Percentiles rank a stretch among this genome's conserved stretches.
Evolutionary conservation across 1,140 invertebrate species (phyloP).

Genomic region (Paraescarpia echinospica): DNA sequence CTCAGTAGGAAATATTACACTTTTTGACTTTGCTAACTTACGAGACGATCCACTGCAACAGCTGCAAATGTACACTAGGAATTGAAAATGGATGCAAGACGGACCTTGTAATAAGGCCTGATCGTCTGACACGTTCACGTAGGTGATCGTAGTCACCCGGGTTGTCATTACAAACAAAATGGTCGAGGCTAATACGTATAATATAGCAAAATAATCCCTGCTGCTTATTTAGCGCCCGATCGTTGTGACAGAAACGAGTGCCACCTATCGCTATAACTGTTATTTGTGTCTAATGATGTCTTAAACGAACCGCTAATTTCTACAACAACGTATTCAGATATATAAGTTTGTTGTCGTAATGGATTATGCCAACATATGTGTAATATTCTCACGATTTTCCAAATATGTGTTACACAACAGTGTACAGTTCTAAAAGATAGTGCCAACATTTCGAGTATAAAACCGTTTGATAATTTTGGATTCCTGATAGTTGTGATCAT

Average conservation of each 20-base stretch:
- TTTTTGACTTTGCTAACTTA: too few species aligned
- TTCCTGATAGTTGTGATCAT: background rate
- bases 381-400: background rate
- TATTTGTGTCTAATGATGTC: background rate
- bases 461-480: background rate
- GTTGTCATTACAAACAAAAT: background rate
- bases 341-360: background rate
- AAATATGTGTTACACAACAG: background rate
- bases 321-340: background rate
- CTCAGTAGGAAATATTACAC: too few species aligned
- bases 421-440: background rate
- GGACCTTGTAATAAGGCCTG: background rate
- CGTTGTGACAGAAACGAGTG: too few species aligned
- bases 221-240: background rate
- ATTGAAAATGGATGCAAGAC: background rate
- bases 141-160: background rate
- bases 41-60: background rate
- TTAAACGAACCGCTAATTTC: background rate
- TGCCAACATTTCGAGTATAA: background rate
- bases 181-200: background rate
- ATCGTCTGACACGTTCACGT: background rate
- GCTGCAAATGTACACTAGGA: background rate
- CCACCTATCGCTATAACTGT: too few species aligned
- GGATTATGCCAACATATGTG: background rate
- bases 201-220: background rate